Evolutionary conservation across 64 coral and sea anemone species (phyloP), one percentile per base, ranked within the genome.

Genomic region (Montipora cactus): DNA sequence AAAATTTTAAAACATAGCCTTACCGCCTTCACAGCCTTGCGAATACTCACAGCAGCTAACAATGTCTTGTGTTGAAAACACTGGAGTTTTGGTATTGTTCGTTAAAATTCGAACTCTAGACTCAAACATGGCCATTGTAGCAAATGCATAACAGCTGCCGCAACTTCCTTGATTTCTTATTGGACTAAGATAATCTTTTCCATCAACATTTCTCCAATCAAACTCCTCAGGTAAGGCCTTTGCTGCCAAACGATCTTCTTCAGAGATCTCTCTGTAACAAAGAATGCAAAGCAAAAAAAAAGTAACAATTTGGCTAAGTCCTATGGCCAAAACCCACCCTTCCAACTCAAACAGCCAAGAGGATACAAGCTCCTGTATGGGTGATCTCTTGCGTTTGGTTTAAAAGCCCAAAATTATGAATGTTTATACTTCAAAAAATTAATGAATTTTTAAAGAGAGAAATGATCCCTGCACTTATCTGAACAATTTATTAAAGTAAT

Each of bases 11-110:
- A 37, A 37, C 28, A 37, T 37, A 37, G 28, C 1, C 68, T 15
- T 90, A 96, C 95, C 95, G 89, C 95, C 95, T 79, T 96, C 86
- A 75, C 95, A 96, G 3, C 95, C 95, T 83, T 96, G 95, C 9
- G 95, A 93, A 67, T 96, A 96, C 45, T 93, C 79, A 20, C 79
- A 96, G 84, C 95, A 96, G 91, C 95, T 96, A 2, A 96, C 95
- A 50, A 96, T 93, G 21, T 96, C 95, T 84, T 96, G 95, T 3
- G 95, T 89, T 7, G 95, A 96, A 16, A 90, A 68, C 47, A 93
- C 88, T 67, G 76, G 82, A 14, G 85, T 89, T 73, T 89, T 88
- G 25, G 95, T 89, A 19, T 37, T 71, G 59, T 96, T 96, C 71
- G 87, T 84, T 5, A 89, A 49, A 69, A 96, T 57, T 49, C 95